Base-by-base conservation (phyloP, 2,888 invertebrate species). In the Trichacis sp. region DNA sequence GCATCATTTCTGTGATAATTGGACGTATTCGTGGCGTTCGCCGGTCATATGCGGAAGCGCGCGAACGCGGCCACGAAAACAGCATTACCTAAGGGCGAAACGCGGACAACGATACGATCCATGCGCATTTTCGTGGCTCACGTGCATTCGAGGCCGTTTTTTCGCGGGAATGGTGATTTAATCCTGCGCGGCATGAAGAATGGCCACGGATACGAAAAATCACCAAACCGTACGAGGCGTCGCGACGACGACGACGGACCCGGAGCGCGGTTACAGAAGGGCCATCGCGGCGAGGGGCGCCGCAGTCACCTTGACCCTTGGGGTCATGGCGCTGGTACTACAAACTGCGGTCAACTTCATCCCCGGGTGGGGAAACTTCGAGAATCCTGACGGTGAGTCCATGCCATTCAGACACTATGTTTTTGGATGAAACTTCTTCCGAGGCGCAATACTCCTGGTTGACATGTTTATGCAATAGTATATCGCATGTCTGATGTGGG, bases 361-460 rank as follows among this genome's bases (percentile, higher is more conserved):
- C 77, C 95, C 95, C 47, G 89, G 92, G 77, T 95, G 95, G 95
- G 95, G 94, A 66, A 91, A 93, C 84, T 95, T 92, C 85, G 89
- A 89, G 80, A 91, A 89, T 83, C 89, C 91, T 86, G 85, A 89
- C 78, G 88, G 90, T 89, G 82, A 86, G 87, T 85, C 64, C 8
- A 24, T 24, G 3, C 8, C 24, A 24, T 24, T 24, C 24, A n/a
- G n/a, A n/a, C n/a, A n/a, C n/a, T n/a, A n/a, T n/a, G n/a, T n/a
- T n/a, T n/a, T n/a, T n/a, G n/a, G n/a, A n/a, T n/a, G n/a, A n/a
- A n/a, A n/a, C n/a, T n/a, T n/a, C n/a, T n/a, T n/a, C n/a, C n/a
- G n/a, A n/a, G n/a, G n/a, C n/a, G n/a, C n/a, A n/a, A n/a, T n/a
- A n/a, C n/a, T n/a, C n/a, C n/a, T n/a, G n/a, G n/a, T n/a, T n/a